Evolutionary conservation across 2,797 vertebrate species (phyloP).

Genomic region (Myripristis murdjan): DNA sequence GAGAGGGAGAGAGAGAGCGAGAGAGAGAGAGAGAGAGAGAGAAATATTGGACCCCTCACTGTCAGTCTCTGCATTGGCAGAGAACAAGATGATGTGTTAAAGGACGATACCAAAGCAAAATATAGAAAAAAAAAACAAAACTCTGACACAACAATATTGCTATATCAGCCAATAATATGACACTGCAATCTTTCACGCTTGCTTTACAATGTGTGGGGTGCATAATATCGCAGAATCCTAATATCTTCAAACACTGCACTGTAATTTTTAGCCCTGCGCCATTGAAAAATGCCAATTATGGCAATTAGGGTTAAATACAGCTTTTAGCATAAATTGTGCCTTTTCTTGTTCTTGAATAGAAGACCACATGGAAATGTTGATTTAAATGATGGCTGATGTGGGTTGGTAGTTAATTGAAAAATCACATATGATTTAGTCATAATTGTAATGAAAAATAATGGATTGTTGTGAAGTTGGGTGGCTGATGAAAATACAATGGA

Average conservation of each 20-base stretch:
- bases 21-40: too few relatives aligned
- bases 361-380: conserved; percentile 65
- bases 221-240: conserved; percentile 61
- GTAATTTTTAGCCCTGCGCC: conserved; percentile 70
- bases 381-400: conserved; percentile 66
- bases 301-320: conserved; percentile 82
- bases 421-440: conserved; percentile 66
- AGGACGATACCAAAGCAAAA: conserved; percentile 15
- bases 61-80: not conserved
- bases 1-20: not conserved
- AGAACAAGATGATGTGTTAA: not conserved
- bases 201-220: conserved; percentile 49
- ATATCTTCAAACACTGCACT: conserved; percentile 70
- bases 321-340: conserved; percentile 75
- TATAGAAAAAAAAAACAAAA: conserved; percentile 13
- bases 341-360: conserved; percentile 66
- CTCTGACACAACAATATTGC: conserved; percentile 27
- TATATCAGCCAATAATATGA: conserved; percentile 17
- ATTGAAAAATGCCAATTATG: conserved; percentile 80
- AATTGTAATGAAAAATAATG: conserved; percentile 58
- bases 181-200: conserved; percentile 39
- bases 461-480: conserved; percentile 60
- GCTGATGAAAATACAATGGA: conserved; percentile 44
- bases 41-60: not conserved
- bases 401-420: conserved; percentile 64